These are phyloP conservation scores for Lordiphosa andalusiaca DNA, from an alignment of 2,888 invertebrate species.

Conservation along the genomic window DNA sequence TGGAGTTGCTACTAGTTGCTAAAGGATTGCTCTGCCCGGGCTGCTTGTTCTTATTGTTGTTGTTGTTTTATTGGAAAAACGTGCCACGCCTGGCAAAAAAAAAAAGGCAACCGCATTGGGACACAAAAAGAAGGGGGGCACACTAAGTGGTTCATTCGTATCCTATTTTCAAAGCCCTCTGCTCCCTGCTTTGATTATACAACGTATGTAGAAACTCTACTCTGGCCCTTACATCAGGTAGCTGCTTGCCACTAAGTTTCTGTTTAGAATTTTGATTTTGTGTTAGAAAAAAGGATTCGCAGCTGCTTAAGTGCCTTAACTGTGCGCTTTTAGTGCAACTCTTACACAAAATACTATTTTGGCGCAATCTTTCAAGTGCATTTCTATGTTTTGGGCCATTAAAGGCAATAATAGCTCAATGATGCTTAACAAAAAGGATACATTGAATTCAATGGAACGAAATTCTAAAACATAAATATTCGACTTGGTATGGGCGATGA, in stretches of 20 bases:
- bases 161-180: slow-evolving; percentile 5
- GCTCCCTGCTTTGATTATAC: too few relatives aligned
- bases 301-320: too few relatives aligned
- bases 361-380: too few relatives aligned
- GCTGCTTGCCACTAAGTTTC: slow-evolving; percentile 7
- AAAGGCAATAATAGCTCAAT: too few relatives aligned
- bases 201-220: too few relatives aligned
- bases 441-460: too few relatives aligned
- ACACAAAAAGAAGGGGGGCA: slow-evolving; percentile 36
- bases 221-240: slow-evolving; percentile 17
- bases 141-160: slow-evolving; percentile 64
- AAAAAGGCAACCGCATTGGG: slow-evolving; percentile 23
- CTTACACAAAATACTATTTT: too few relatives aligned
- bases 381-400: too few relatives aligned
- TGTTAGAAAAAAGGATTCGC: slow-evolving; percentile 1
- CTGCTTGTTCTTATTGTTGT: slow-evolving; percentile 33
- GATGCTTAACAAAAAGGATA: too few relatives aligned
- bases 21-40: slow-evolving; percentile 29
- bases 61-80: slow-evolving; percentile 65
- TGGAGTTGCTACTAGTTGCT: slow-evolving; percentile 1
- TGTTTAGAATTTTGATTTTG: slow-evolving; percentile 44
- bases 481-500: too few relatives aligned
- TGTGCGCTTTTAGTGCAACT: too few relatives aligned
- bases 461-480: too few relatives aligned
- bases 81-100: slow-evolving; percentile 55